These are phyloP conservation scores for Hemithea aestivaria DNA, from an alignment of 2,888 invertebrate species.

Conservation along the genomic window DNA sequence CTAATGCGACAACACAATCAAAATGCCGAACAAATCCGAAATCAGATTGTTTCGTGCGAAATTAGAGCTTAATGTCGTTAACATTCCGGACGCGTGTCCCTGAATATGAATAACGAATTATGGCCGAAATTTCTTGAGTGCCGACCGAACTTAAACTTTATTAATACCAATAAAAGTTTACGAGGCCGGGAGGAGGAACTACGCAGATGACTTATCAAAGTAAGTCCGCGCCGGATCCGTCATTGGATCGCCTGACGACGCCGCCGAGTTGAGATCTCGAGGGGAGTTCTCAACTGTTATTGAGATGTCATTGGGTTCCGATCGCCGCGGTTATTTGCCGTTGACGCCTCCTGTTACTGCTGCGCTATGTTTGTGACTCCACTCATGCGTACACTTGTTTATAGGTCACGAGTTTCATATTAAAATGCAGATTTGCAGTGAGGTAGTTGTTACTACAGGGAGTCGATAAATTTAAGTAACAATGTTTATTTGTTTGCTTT, in stretches of 20 bases:
- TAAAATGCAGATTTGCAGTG: no score
- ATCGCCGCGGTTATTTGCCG: background rate
- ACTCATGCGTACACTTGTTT: no score
- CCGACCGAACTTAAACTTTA: slow-evolving; percentile 34
- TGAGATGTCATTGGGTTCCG: slow-evolving; percentile 1
- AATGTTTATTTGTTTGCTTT: no score
- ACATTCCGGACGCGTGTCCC: slow-evolving; percentile 43
- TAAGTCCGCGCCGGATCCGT: slow-evolving; percentile 6
- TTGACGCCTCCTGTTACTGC: background rate
- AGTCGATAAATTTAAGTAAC: no score
- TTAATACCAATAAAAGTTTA: slow-evolving; percentile 36
- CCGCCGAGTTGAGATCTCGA: background rate
- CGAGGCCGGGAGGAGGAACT: slow-evolving; percentile 17
- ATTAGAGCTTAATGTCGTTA: slow-evolving; percentile 35
- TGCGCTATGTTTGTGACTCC: no score
- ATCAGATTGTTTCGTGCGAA: slow-evolving; percentile 19
- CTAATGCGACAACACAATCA: slow-evolving; percentile 12
- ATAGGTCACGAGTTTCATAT: no score
- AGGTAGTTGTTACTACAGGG: no score
- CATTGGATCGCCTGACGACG: background rate
- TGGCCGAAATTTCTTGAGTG: slow-evolving; percentile 26
- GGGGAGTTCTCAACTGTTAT: slow-evolving; percentile 1
- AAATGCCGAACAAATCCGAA: slow-evolving; percentile 15
- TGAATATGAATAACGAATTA: slow-evolving; percentile 54
- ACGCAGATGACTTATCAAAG: slow-evolving; percentile 29